These are phyloP conservation scores for Drosophila longiperda DNA, from an alignment of 2,888 invertebrate species.

Conservation along the genomic window DNA sequence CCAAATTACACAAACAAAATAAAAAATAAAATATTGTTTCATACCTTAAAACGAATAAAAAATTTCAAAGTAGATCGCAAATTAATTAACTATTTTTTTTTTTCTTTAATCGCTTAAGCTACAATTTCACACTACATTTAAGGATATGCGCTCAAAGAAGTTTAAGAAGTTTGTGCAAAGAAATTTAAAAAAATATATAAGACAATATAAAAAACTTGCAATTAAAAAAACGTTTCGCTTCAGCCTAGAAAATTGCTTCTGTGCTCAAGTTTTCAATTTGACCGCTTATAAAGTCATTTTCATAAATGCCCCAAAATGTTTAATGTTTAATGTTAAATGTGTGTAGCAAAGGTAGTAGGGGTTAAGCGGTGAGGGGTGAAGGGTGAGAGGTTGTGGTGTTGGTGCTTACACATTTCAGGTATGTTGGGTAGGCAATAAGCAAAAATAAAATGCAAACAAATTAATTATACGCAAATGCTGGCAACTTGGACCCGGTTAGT, in stretches of 20 bases:
- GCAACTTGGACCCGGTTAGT: slow-evolving; percentile 32
- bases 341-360: neutral
- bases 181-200: neutral
- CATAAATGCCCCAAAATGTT: slow-evolving; percentile 72
- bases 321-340: slow-evolving; percentile 12
- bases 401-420: slow-evolving; percentile 1
- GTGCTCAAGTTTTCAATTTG: slow-evolving; percentile 50
- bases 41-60: neutral
- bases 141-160: neutral
- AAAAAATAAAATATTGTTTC: neutral
- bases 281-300: slow-evolving; percentile 67
- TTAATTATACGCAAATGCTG: slow-evolving; percentile 70
- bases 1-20: neutral
- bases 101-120: neutral
- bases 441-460: slow-evolving; percentile 50
- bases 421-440: neutral
- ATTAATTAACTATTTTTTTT: neutral
- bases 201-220: neutral
- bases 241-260: slow-evolving; percentile 35
- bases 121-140: neutral
- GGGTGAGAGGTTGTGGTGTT: neutral
- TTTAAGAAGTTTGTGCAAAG: no score
- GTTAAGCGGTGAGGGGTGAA: neutral
- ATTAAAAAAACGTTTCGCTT: neutral
- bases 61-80: neutral